Evolutionary conservation across 1,140 invertebrate species (phyloP), one percentile per base, ranked within the genome.

Genomic region (Procambarus virginalis): DNA sequence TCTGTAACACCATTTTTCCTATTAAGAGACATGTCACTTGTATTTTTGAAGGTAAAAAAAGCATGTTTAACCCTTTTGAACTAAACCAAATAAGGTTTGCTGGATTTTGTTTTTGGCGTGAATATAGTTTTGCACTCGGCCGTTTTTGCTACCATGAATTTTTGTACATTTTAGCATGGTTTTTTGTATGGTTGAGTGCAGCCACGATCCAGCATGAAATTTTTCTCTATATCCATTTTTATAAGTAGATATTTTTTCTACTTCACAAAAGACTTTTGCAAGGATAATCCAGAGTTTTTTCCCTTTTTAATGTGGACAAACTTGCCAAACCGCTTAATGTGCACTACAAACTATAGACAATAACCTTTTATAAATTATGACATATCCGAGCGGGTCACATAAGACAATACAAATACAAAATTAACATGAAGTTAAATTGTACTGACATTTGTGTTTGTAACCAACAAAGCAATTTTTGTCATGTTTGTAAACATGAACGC

Each of bases 121-220:
- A 34, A 80, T n/a, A 55, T 80, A 12, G 22, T 73, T 73, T 73
- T 73, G 68, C 68, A 73, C 68, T 73, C 34, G 68, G 68, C 4
- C 5, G 10, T 34, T 9, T 68, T 64, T 12, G 60, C 60, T 17
- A 20, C 60, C 60, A 64, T 58, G 3, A 14, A 64, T 64, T 64
- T 64, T 64, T 64, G 20, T 64, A 17, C 4, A 5, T 64, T 14
- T 64, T 17, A 64, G 60, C 60, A 64, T 64, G 60, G 4, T 17
- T 64, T 14, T 64, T 64, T 14, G 12, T 17, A 64, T 5, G 20
- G 12, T 34, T 8, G 2, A 34, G 22, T 22, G 68, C 68, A 34
- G 20, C 20, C 68, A 34, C 34, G 8, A 73, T 45, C n/a, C 68
- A 73, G 68, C 68, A 73, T 73, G 68, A 10, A 34, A 34, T 73